These are phyloP conservation scores for Neolamprologus kungweensis DNA, from an alignment of 2,113 vertebrate species.

Conservation along the genomic window DNA sequence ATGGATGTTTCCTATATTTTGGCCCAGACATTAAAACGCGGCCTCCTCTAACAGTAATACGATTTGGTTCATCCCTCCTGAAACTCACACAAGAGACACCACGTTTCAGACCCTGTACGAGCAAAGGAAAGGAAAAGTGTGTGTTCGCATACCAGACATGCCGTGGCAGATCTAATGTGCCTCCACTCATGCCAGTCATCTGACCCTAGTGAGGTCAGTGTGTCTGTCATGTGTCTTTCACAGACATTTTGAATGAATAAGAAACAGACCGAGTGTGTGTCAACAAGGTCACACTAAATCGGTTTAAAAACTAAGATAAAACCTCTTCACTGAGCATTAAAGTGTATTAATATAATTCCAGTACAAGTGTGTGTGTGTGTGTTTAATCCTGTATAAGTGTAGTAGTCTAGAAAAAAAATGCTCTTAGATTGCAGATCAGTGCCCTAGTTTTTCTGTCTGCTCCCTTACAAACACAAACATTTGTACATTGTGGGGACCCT, in stretches of 20 bases:
- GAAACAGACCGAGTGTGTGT: background rate
- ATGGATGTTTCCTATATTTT: background rate
- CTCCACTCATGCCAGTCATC: conserved; percentile 4
- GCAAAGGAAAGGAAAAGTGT: background rate
- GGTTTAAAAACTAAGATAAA: background rate
- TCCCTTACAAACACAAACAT: background rate
- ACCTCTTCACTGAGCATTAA: background rate
- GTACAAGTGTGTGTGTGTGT: background rate
- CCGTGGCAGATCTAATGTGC: background rate
- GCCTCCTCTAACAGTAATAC: background rate
- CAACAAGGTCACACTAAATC: background rate
- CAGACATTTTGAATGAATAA: background rate
- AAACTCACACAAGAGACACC: background rate
- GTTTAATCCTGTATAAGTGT: background rate
- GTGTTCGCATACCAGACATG: conserved; percentile 12
- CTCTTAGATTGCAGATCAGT: conserved; percentile 34
- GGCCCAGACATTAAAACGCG: rapidly evolving
- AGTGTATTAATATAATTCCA: background rate
- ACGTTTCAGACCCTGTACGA: background rate
- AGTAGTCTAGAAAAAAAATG: background rate
- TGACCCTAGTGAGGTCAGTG: background rate
- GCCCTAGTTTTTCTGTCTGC: background rate
- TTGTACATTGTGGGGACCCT: background rate
- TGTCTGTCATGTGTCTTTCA: background rate
- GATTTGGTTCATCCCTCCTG: background rate